Base-by-base conservation (phyloP, 2,113 vertebrate species). In the Drymodes brunneopygia region DNA sequence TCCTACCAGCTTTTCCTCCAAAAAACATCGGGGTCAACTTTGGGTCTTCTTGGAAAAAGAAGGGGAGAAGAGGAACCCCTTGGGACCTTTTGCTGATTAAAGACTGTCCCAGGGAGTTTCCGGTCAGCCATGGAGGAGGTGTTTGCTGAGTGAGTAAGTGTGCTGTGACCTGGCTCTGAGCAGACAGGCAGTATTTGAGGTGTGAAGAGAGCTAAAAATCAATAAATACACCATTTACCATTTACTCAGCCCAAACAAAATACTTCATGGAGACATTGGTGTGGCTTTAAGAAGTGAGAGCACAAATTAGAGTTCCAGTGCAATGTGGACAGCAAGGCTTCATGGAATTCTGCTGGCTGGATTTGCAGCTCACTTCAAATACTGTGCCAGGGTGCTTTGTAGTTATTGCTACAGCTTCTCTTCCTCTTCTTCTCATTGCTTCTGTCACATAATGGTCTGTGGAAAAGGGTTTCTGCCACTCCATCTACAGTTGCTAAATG, bases 201-300 rank as follows among this genome's bases (percentile, higher is more conserved):
- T 89, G 91, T 56, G 80, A 87, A 89, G 50, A 87, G 81, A 79
- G 69, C 56, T 25, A 83, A 86, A 96, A 93, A 94, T 95, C 96
- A 86, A 92, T 95, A 94, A 94, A 47, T 58, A 54, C 71, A 88
- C 82, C 82, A 47, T 66, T 82, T 88, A 65, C 87, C 66, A 65
- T 94, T 94, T 90, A 50, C 94, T 88, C 88, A 86, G 88, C 79
- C 90, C 90, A 90, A 91, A 88, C 70, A 74, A 86, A 94, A 95
- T 61, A 86, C 77, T 91, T 95, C 91, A 86, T 40, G 9, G 23
- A 84, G 77, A 42, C 48, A 23, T 2, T 4, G 20, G 28, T 15
- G 25, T 53, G 42, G 72, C 53, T 89, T 84, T 78, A 48, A 69
- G 45, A 42, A 89, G 61, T 33, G 40, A 27, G 9, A 88, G 83